A percentile compares a stretch with the other conserved stretches of the same genome.
Conservation (phyloP, 2,888 invertebrate genomes). For the Ferrisia virgata region DNA sequence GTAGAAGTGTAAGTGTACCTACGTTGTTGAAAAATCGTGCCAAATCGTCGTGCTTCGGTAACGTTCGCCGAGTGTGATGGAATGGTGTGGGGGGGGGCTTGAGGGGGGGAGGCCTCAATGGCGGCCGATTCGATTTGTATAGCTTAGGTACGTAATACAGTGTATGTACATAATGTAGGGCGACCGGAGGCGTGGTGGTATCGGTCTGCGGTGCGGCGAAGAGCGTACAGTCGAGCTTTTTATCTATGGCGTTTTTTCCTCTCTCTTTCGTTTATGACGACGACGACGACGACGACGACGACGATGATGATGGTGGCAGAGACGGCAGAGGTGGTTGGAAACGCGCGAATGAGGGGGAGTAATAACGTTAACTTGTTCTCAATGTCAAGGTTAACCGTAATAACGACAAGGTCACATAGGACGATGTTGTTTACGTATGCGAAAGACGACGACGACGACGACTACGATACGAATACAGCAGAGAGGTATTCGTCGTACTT, state of each 20-base stretch:
- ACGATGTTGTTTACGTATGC: constrained; percentile 43
- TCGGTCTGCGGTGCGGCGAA: not conserved
- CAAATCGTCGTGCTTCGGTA: constrained; percentile 7
- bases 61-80: not conserved
- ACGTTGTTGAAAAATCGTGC: too few relatives aligned
- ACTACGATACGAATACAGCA: not conserved
- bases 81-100: too few relatives aligned
- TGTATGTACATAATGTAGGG: not conserved
- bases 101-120: too few relatives aligned
- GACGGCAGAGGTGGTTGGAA: not conserved
- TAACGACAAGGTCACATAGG: constrained; percentile 45
- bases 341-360: constrained; percentile 39
- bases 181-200: not conserved
- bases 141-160: too few relatives aligned
- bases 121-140: not conserved
- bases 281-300: not conserved
- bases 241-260: constrained; percentile 5
- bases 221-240: not conserved
- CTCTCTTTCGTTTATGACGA: not conserved
- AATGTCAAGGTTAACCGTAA: constrained; percentile 45
- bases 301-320: not conserved
- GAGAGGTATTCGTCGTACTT: not conserved
- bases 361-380: constrained; percentile 40
- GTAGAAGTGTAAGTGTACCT: too few relatives aligned
- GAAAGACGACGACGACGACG: constrained; percentile 20